Percentiles rank a stretch among this genome's conserved stretches.
Evolutionary conservation across 2,113 vertebrate genomes (phyloP).

Genomic region (Prolemur simus): DNA sequence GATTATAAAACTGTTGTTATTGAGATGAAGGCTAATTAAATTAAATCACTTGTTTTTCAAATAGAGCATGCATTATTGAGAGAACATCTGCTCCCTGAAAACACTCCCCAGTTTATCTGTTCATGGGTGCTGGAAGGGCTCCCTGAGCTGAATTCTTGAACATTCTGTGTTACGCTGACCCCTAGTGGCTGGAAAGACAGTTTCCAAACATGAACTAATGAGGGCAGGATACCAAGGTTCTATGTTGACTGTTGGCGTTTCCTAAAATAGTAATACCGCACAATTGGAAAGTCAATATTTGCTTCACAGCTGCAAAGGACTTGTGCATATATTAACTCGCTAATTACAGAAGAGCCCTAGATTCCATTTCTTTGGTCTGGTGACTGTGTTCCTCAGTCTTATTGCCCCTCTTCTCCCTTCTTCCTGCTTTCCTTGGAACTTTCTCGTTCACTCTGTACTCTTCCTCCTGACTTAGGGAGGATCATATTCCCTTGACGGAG

Average conservation of each 20-base stretch:
- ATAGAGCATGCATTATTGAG: conserved; percentile 65
- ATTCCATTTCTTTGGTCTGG: neutral
- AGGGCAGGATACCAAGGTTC: neutral
- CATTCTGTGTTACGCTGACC: conserved; percentile 58
- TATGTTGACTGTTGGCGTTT: neutral
- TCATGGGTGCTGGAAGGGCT: neutral
- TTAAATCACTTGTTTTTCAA: conserved; percentile 73
- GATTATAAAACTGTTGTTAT: conserved; percentile 48
- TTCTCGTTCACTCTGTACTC: neutral
- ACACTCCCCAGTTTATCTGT: conserved; percentile 1
- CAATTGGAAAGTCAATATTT: neutral
- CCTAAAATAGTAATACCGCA: neutral
- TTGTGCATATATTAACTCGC: neutral
- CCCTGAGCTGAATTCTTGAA: neutral
- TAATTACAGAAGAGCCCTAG: neutral
- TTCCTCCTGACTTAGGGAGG: neutral
- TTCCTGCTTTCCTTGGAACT: neutral
- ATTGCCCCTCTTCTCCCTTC: neutral
- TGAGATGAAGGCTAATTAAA: conserved; percentile 67
- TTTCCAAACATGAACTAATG: neutral
- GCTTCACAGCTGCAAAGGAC: neutral
- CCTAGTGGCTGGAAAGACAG: conserved; percentile 49
- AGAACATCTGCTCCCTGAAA: conserved; percentile 68
- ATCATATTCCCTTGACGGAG: neutral
- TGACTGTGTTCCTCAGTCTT: neutral